These are phyloP conservation scores for Micropterix aruncella DNA, from an alignment of 2,888 invertebrate species.

Conservation along the genomic window DNA sequence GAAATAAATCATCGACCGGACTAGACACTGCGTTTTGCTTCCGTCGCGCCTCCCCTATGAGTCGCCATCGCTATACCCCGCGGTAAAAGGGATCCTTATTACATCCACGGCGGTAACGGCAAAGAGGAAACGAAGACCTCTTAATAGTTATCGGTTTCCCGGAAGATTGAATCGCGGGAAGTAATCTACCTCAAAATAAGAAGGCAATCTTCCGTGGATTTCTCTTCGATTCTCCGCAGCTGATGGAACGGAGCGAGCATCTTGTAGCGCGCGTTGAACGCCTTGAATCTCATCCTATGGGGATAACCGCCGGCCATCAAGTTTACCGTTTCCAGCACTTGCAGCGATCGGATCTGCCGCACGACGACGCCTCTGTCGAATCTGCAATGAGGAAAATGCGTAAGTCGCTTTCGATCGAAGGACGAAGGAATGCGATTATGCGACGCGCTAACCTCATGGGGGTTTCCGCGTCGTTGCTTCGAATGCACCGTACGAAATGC, in stretches of 20 bases:
- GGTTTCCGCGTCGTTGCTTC: conserved; percentile 72
- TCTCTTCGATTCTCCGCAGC: conserved; percentile 50
- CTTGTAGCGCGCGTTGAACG: conserved; percentile 76
- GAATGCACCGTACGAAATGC: conserved; percentile 87
- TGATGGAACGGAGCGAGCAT: conserved; percentile 69
- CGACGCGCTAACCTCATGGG: conserved; percentile 74
- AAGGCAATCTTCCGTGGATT: conserved; percentile 61
- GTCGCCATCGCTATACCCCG: conserved; percentile 63
- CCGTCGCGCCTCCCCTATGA: conserved; percentile 62
- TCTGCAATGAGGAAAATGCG: not conserved
- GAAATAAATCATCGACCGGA: too few relatives aligned
- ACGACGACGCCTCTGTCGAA: conserved; percentile 63
- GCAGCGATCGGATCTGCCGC: conserved; percentile 73
- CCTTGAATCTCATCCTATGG: conserved; percentile 88
- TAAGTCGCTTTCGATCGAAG: not conserved
- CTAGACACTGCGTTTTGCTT: too few relatives aligned
- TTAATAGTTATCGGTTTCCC: too few relatives aligned
- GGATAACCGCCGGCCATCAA: conserved; percentile 92
- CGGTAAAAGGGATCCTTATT: conserved; percentile 61
- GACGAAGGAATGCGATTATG: conserved; percentile 57
- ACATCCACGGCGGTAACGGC: conserved; percentile 38
- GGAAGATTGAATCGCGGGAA: conserved; percentile 36
- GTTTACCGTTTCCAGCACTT: conserved; percentile 88
- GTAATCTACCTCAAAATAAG: conserved; percentile 59
- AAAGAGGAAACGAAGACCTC: too few relatives aligned